Evolutionary conservation across 2,888 invertebrate genomes (phyloP), one percentile per base, ranked within the genome.

Genomic region (Ophion slaviceki): DNA sequence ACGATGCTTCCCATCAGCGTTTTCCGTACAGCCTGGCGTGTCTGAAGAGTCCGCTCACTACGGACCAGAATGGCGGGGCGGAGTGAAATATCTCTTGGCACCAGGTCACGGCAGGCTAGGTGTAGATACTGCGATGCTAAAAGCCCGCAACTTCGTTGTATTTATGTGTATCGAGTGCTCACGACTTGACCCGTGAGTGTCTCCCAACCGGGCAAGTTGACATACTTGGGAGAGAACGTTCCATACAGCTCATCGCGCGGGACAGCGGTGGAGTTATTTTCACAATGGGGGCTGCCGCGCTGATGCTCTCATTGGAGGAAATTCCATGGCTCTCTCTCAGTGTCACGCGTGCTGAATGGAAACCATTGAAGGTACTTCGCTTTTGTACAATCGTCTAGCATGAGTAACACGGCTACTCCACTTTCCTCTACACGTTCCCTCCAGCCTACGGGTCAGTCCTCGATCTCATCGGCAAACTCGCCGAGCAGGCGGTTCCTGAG

Each of bases 211-310:
- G 61, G 72, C 32, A 72, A 72, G 74, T 59, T 59, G 61, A 78
- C 64, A 70, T 76, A 75, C 72, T 78, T 70, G 62, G 68, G 62
- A 82, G 84, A 71, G 86, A 86, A 70, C 72, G 86, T 82, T 76
- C 85, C 20, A 20, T 86, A 91, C 92, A 91, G 89, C 91, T 92
- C 92, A 92, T 92, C 92, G 92, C 93, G 90, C 89, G 88, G 92
- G 92, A 92, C 92, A 91, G 91, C 91, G 92, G 92, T 92, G 92
- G 14, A 92, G 92, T 93, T 93, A 92, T 93, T 93, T 93, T 91
- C 91, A 93, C 92, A 93, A 93, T 93, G 91, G 93, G 90, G 8
- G 40, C 7, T 91, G 91, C 88, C 90, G 90, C 88, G 87, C 87
- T 87, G 89, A 91, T 91, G 92, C 92, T 92, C 92, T 92, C 92